Percentiles rank a stretch among this genome's conserved stretches.
phyloP scores from a whole-genome alignment of 2,888 invertebrate species.

The Andrena bicolor region DNA sequence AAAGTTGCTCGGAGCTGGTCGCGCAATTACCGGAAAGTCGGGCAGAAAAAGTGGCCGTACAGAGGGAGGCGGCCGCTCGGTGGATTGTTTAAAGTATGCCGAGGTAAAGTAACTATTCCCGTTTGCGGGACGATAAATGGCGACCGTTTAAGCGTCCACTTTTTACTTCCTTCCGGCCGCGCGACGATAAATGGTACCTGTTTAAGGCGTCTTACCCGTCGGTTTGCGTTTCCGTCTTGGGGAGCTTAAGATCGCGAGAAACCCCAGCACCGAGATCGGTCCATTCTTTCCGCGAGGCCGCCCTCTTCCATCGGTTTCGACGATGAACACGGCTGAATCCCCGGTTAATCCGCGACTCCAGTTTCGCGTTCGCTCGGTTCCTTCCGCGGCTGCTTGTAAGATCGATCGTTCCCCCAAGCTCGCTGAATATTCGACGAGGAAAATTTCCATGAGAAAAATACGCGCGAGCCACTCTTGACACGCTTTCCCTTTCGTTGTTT shows the following conservation, averaged over 20 bases:
- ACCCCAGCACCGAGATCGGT: slow-evolving; percentile 2
- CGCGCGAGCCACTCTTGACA: not conserved
- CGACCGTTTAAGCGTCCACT: slow-evolving; percentile 67
- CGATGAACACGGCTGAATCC: not conserved
- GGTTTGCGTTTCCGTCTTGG: slow-evolving; percentile 57
- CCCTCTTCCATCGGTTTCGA: slow-evolving; percentile 6
- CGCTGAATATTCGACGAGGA: not conserved
- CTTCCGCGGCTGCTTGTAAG: not conserved
- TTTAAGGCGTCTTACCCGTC: slow-evolving; percentile 61
- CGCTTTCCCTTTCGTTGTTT: slow-evolving; percentile 31
- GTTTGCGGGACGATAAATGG: slow-evolving; percentile 66
- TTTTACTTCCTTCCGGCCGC: slow-evolving; percentile 64
- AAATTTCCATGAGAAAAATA: slow-evolving; percentile 1
- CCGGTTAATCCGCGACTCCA: slow-evolving; percentile 34
- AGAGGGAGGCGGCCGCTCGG: slow-evolving; percentile 25
- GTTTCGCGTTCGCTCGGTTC: not conserved
- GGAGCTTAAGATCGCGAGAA: slow-evolving; percentile 34
- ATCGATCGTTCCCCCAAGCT: not conserved
- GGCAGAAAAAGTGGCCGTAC: slow-evolving; percentile 32
- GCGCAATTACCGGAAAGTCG: slow-evolving; percentile 40
- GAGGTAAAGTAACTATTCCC: slow-evolving; percentile 61
- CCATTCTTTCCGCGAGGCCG: not conserved
- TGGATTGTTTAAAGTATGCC: slow-evolving; percentile 66
- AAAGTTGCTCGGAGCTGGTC: slow-evolving; percentile 21
- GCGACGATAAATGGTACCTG: slow-evolving; percentile 66